phyloP scores from a whole-genome alignment of 1,140 invertebrate species.

The Probaryconus sp. region DNA sequence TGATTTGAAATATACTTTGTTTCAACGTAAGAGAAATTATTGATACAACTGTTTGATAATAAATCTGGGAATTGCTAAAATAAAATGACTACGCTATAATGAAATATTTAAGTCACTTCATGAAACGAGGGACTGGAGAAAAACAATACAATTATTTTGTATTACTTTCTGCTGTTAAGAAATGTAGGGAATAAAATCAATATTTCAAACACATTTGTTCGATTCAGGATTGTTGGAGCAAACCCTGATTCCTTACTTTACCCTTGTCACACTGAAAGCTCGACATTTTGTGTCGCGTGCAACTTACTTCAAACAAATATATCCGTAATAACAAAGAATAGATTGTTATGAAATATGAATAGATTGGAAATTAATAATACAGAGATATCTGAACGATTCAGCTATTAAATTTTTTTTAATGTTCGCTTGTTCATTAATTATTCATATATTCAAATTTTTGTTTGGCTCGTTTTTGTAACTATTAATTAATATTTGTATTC shows the following conservation, averaged over 20 bases:
- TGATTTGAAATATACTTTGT: no score
- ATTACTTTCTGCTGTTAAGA: slow-evolving; percentile 7
- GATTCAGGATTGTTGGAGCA: not conserved
- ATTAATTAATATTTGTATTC: no score
- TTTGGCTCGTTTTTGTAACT: no score
- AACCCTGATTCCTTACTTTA: slow-evolving; percentile 17
- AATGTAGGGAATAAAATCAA: slow-evolving; percentile 11
- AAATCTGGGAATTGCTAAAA: slow-evolving; percentile 12
- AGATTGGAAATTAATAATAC: not conserved
- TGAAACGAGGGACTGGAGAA: slow-evolving; percentile 3
- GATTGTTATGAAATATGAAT: slow-evolving; percentile 1
- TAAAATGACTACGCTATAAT: slow-evolving; percentile 1
- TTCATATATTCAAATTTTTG: no score
- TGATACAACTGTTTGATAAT: no score
- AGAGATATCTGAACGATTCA: not conserved
- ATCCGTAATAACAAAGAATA: slow-evolving; percentile 31
- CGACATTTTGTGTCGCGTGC: slow-evolving; percentile 27
- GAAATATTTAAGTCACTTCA: slow-evolving; percentile 3
- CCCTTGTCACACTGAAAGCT: slow-evolving; percentile 15
- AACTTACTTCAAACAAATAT: slow-evolving; percentile 4
- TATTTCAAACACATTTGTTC: slow-evolving; percentile 9
- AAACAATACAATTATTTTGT: slow-evolving; percentile 7
- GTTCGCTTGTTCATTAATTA: not conserved
- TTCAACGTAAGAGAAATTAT: no score
- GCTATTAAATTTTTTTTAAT: not conserved